Base-by-base conservation (phyloP, 1,140 invertebrate species). In the Neocloeon triangulifer region DNA sequence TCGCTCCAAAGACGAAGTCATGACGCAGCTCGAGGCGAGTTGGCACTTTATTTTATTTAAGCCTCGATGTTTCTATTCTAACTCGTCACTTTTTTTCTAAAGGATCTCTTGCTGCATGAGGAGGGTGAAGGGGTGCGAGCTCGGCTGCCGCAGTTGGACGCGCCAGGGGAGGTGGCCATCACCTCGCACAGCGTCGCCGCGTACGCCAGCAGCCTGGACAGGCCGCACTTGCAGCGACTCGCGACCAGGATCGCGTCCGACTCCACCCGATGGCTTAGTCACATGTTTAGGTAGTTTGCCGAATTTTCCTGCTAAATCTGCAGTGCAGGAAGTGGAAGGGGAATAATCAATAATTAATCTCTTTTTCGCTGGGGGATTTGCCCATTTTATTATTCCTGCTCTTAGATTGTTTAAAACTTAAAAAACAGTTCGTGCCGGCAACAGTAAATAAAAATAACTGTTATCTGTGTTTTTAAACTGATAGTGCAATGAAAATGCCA, bases 281-380 rank as follows among this genome's bases (percentile, higher is more conserved):
- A 78, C 43, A 64, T 81, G 43, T 82, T 82, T 49, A 74, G 72
- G 72, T 74, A 48, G 40, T n/a, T n/a, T n/a, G n/a, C n/a, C n/a
- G n/a, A n/a, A n/a, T n/a, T n/a, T n/a, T n/a, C n/a, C n/a, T n/a
- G n/a, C n/a, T n/a, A n/a, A n/a, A n/a, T n/a, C n/a, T n/a, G n/a
- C n/a, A n/a, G n/a, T n/a, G n/a, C n/a, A n/a, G n/a, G n/a, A n/a
- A n/a, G n/a, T n/a, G n/a, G n/a, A n/a, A n/a, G n/a, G n/a, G n/a
- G n/a, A n/a, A n/a, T n/a, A n/a, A n/a, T n/a, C n/a, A n/a, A n/a
- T n/a, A n/a, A n/a, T n/a, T n/a, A n/a, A n/a, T n/a, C n/a, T n/a
- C n/a, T n/a, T n/a, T n/a, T n/a, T n/a, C n/a, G n/a, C n/a, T n/a
- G n/a, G n/a, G n/a, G n/a, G n/a, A n/a, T n/a, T n/a, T n/a, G n/a